Evolutionary conservation across 2,113 vertebrate species (phyloP).

Genomic region (Laterallus jamaicensis): DNA sequence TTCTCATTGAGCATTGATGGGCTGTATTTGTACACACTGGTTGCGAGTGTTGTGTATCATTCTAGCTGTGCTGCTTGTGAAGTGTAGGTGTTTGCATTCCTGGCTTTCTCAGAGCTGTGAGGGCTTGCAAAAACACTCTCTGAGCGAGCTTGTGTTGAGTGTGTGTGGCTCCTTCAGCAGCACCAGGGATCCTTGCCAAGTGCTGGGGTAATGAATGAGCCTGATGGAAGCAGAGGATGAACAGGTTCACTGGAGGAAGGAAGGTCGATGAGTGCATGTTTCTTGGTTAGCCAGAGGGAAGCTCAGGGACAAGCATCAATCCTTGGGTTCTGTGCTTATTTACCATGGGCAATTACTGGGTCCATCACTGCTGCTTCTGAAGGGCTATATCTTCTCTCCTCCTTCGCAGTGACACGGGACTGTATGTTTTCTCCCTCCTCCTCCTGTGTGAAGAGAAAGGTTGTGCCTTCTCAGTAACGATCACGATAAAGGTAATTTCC

Average conservation of each 20-base stretch:
- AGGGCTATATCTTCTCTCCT: background rate
- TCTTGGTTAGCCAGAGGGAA: background rate
- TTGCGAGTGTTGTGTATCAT: slow-evolving; percentile 32
- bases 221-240: background rate
- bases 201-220: background rate
- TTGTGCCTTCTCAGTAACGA: background rate
- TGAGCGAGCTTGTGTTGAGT: background rate
- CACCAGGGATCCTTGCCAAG: slow-evolving; percentile 4
- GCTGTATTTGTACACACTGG: slow-evolving; percentile 52
- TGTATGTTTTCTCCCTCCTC: background rate
- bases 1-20: slow-evolving; percentile 15
- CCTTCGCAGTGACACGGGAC: background rate
- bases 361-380: background rate
- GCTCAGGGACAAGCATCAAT: background rate
- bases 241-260: background rate
- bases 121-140: background rate
- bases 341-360: background rate
- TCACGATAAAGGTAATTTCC: background rate
- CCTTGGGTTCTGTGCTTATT: background rate
- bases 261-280: background rate
- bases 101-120: slow-evolving; percentile 10
- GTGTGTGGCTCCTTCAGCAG: background rate
- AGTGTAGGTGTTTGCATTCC: slow-evolving; percentile 57
- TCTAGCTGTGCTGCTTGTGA: slow-evolving; percentile 7
- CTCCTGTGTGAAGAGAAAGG: background rate